These are phyloP conservation scores for Polymixis flavicincta DNA, from an alignment of 2,888 invertebrate genomes.

Conservation along the genomic window DNA sequence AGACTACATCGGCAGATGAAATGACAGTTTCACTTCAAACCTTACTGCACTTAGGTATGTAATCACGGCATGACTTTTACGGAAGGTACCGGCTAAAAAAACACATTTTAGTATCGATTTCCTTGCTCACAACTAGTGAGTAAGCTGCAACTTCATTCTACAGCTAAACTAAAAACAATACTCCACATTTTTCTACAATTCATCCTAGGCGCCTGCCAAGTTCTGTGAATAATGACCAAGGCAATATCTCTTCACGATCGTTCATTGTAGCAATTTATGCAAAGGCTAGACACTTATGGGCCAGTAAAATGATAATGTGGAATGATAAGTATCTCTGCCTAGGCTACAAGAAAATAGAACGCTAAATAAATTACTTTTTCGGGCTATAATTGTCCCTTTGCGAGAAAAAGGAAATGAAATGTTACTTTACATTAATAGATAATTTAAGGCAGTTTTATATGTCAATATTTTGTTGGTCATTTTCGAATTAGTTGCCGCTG, in stretches of 20 bases:
- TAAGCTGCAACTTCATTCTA: slow-evolving; percentile 30
- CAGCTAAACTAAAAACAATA: slow-evolving; percentile 46
- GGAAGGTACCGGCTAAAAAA: no score
- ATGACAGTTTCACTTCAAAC: not conserved
- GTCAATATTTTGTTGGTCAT: no score
- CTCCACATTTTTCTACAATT: slow-evolving; percentile 45
- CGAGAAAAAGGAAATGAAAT: not conserved
- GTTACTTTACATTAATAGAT: no score
- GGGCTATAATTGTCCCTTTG: not conserved
- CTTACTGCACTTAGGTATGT: no score
- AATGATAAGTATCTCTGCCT: slow-evolving; percentile 44
- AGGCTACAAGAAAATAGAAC: slow-evolving; percentile 19
- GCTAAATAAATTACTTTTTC: slow-evolving; percentile 21
- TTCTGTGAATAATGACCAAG: slow-evolving; percentile 47
- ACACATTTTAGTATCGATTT: no score
- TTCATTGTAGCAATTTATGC: slow-evolving; percentile 54
- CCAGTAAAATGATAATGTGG: slow-evolving; percentile 48
- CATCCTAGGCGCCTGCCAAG: slow-evolving; percentile 48
- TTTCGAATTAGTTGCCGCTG: no score
- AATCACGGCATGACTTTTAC: not conserved
- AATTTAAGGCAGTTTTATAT: no score
- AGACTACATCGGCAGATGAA: no score
- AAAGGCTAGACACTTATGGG: slow-evolving; percentile 51
- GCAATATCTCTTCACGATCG: slow-evolving; percentile 53
- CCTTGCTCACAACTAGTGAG: not conserved